phyloP scores from a whole-genome alignment of 2,113 vertebrate species.

The Meleagris gallopavo region DNA sequence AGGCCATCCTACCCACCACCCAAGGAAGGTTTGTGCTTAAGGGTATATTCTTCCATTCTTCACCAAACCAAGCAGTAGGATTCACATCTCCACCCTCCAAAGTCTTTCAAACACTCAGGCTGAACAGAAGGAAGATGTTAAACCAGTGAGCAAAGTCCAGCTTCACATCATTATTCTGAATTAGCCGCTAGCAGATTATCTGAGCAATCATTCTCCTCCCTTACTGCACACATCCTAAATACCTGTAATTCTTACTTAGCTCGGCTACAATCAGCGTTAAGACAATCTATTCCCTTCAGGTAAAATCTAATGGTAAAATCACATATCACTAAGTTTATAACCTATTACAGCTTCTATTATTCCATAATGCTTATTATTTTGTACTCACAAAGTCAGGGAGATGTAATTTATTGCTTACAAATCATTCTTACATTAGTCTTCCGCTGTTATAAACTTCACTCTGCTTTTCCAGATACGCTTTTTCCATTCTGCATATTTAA shows the following conservation, averaged over 20 bases:
- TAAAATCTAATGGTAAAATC: constrained; percentile 22
- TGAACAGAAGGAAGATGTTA: neutral
- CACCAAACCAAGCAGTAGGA: neutral
- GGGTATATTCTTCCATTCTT: neutral
- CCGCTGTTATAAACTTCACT: neutral
- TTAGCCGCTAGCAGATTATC: neutral
- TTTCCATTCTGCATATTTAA: constrained; percentile 69
- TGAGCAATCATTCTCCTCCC: neutral
- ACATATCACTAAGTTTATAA: constrained; percentile 27
- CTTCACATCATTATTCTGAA: neutral
- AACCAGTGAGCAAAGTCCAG: neutral
- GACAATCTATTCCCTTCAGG: constrained; percentile 30
- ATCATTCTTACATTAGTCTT: constrained; percentile 46
- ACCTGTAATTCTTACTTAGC: constrained; percentile 28
- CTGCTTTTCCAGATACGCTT: constrained; percentile 54
- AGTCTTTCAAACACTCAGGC: neutral
- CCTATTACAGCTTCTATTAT: constrained; percentile 20
- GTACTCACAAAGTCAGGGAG: constrained; percentile 45
- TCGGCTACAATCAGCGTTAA: neutral
- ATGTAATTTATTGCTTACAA: constrained; percentile 36
- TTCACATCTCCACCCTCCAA: neutral
- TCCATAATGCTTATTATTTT: constrained; percentile 43
- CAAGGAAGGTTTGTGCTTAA: neutral
- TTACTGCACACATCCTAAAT: neutral
- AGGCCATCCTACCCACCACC: neutral